Percentiles rank a stretch among this genome's conserved stretches.
Evolutionary conservation across 2,888 invertebrate species (phyloP).

Genomic region (Archips xylosteana): DNA sequence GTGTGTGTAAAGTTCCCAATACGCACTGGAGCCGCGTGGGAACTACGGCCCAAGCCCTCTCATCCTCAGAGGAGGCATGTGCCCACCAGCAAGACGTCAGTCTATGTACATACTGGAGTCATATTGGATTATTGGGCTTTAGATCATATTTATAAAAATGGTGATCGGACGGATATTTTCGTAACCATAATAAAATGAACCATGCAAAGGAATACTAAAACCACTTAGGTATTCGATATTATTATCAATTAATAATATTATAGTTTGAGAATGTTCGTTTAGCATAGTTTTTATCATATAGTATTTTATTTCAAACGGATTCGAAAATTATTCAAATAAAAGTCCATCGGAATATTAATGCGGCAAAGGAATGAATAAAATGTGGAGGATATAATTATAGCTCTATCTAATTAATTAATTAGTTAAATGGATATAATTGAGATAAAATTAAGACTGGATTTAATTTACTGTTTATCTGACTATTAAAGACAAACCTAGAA

Average conservation of each 20-base stretch:
- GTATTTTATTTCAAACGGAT: neutral
- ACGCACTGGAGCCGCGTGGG: no score
- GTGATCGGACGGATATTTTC: no score
- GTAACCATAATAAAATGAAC: no score
- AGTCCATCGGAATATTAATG: neutral
- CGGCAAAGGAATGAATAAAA: neutral
- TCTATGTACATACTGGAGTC: no score
- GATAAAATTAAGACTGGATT: neutral
- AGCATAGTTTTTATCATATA: neutral
- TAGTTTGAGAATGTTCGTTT: neutral
- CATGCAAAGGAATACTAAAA: neutral
- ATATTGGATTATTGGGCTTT: no score
- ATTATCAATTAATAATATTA: neutral
- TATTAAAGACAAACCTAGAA: no score
- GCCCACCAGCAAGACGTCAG: no score
- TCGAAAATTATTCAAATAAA: neutral
- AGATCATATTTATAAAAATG: no score
- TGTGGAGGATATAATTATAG: neutral
- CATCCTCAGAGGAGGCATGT: no score
- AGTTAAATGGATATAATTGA: neutral
- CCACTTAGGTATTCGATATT: neutral
- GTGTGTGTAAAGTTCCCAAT: no score
- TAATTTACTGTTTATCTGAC: no score
- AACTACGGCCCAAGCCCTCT: no score
- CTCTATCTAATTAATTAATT: neutral